Base-by-base conservation (phyloP, 2,797 vertebrate genomes). In the Siniperca scherzeri region DNA sequence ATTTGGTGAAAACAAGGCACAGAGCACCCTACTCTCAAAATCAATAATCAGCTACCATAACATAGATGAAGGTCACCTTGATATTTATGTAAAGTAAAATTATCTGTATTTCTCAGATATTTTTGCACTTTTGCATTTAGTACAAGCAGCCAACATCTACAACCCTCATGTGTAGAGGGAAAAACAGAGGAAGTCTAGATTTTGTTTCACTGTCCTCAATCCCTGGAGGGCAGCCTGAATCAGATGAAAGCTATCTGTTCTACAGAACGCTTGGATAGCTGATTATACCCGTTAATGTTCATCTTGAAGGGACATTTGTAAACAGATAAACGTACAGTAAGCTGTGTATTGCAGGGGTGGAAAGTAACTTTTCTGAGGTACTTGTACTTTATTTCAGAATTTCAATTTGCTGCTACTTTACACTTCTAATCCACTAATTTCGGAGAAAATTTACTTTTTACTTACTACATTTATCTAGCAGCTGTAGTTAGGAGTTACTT, bases 151-250 rank as follows among this genome's bases (percentile, higher is more conserved):
- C 48, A 44, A 52, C 42, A 36, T 77, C 48, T 80, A 56, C 82
- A 30, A 30, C 30, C 30, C 30, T 30, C 30, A 75, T 57, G 25
- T 64, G 55, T 19, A 21, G 21, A 68, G 59, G 11, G 59, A 40
- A 74, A 40, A 78, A 38, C 21, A 72, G 59, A 73, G 25, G 42
- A 57, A 68, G 61, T 77, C 13, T 27, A 59, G 64, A 73, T 71
- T 82, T 66, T 82, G 30, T 64, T 70, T 66, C 82, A 74, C 52
- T 61, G 22, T 61, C 48, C 19, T 16, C 44, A 73, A 46, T 88
- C 85, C 81, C 77, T 57, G 66, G 80, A 91, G 82, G 89, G 72
- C 78, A 85, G 78, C 55, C 56, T 78, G 77, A 68, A 72, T 88
- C 78, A 80, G 53, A 84, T 86, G 61, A 87, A 83, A 74, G 82